Base-by-base conservation (phyloP, 2,113 vertebrate species). In the Ammospiza nelsoni region DNA sequence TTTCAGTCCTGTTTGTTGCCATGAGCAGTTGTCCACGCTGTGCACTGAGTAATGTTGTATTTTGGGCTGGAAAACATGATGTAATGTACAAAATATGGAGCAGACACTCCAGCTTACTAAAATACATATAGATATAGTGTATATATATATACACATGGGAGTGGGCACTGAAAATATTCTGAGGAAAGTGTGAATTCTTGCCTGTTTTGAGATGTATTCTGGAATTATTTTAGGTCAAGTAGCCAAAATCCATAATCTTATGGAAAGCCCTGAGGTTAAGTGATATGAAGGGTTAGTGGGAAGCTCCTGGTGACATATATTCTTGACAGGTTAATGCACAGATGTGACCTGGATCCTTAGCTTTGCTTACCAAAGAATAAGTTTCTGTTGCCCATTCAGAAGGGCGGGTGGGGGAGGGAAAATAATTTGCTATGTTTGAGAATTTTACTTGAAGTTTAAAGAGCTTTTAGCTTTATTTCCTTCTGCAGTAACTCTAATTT, bases 261-360 rank as follows among this genome's bases (percentile, higher is more conserved):
- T 5, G 21, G 79, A 67, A 83, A 88, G 76, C 75, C 54, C 33
- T n/a, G 72, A 80, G 79, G 90, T 97, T 95, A 92, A 95, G 68
- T 94, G 87, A 48, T 84, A n/a, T 7, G 52, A 91, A 84, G 78
- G 69, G 69, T 91, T 80, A 80, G 46, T 7, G 21, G 82, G 83
- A 51, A 72, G 43, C 33, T 92, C 74, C 31, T 57, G 63, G 51
- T 86, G 68, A 17, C 52, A 28, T 87, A 85, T 85, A 74, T 93
- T 94, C 51, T 33, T 88, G 87, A 63, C 43, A 83, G 68, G 83
- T 95, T 95, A 95, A 93, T 88, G 85, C 52, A 35, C 29, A 91
- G 68, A 71, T 94, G 55, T 92, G 94, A 90, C 85, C 79, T 74
- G 71, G 55, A 83, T 90, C 51, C 49, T 71, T 55, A 62, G 72